Base-by-base conservation (phyloP, 2,113 vertebrate genomes). In the Taxidea taxus region DNA sequence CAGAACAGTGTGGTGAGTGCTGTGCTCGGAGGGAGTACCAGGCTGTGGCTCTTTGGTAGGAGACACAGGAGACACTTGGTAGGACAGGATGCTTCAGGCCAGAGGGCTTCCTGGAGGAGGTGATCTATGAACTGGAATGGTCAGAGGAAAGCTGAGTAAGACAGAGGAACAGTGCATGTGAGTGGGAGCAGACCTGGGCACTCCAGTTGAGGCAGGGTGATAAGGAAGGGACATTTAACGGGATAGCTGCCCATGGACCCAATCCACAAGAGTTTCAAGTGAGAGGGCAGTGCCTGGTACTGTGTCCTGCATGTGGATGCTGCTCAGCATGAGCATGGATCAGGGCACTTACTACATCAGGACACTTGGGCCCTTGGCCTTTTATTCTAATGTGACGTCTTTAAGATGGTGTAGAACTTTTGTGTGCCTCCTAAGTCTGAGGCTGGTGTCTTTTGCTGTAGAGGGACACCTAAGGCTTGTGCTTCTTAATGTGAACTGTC, bases 1-100 rank as follows among this genome's bases (percentile, higher is more conserved):
- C 84, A 0, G 20, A 60, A 47, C 58, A 34, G 86, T n/a, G 74
- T 66, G 95, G 98, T 98, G 84, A 96, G 97, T 90, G 87, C 68
- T 51, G 66, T n/a, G 44, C 18, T 78, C 64, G 75, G 25, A 42
- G 56, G 81, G 81, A 83, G 51, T n/a, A 10, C 4, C 3, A 20
- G n/a, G 68, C 64, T 25, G 31, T 62, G 86, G 39, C 68, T 29
- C 16, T 15, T 64, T 72, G 64, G 70, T 34, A 47, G 14, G 14
- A 51, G 14, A 51, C 49, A 51, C 49, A 54, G 51, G 51, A 54
- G 51, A 54, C 51, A 54, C 51, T 54, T 54, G 51, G 51, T 54
- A 89, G 70, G 29, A 68, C 27, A 39, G 74, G 47, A n/a, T 37
- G 72, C n/a, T 51, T 82, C 83, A 44, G 56, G 75, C 8, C 27